phyloP scores from a whole-genome alignment of 2,113 vertebrate genomes.

The Plestiodon gilberti region DNA sequence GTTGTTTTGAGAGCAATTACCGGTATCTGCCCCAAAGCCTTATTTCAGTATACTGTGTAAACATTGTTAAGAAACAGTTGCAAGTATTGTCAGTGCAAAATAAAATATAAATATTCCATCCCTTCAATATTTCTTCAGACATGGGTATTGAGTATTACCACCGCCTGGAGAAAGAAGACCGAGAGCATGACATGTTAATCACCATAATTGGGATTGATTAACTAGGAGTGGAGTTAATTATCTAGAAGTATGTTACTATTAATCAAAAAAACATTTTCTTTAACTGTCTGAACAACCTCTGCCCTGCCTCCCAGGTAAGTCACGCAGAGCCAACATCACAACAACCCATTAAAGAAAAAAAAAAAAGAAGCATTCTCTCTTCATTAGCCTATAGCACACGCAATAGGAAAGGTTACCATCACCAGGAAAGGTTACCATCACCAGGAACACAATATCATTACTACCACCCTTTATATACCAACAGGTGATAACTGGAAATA shows the following conservation, averaged over 20 bases:
- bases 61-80: no score
- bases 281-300: slow-evolving; percentile 7
- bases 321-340: background rate
- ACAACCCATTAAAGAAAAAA: background rate
- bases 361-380: background rate
- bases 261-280: slow-evolving; percentile 14
- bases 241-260: slow-evolving; percentile 10
- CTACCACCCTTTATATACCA: background rate
- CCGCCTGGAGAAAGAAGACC: background rate
- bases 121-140: background rate
- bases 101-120: background rate
- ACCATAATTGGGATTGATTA: background rate
- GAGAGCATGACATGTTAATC: background rate
- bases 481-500: background rate
- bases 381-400: background rate
- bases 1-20: no score
- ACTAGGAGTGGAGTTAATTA: slow-evolving; percentile 19
- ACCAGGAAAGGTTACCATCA: background rate
- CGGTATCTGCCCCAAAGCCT: no score
- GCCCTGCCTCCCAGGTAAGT: background rate
- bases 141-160: background rate
- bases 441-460: background rate
- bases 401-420: background rate
- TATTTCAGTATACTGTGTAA: no score
- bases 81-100: no score